A percentile compares a stretch with the other conserved stretches of the same genome.
phyloP scores from a whole-genome alignment of 1,140 invertebrate genomes.

The Conus ventricosus region DNA sequence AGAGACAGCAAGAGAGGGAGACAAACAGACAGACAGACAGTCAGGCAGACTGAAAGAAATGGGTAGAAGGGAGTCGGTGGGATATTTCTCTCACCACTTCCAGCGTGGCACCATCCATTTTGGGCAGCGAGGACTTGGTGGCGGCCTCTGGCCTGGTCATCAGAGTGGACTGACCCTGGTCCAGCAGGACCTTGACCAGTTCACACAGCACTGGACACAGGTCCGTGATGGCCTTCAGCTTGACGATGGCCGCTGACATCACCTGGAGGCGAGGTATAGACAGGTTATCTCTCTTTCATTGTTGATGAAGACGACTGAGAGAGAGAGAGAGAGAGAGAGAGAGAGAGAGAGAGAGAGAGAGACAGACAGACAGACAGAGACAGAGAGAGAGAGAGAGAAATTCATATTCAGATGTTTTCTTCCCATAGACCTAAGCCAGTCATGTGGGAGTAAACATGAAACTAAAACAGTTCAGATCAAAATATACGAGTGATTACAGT shows the following conservation, averaged over 20 bases:
- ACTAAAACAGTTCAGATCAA: too few species aligned
- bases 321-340: too few species aligned
- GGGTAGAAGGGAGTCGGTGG: not conserved
- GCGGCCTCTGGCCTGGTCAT: not conserved
- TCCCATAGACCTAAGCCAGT: too few species aligned
- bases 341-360: too few species aligned
- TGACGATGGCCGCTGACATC: slow-evolving; percentile 1
- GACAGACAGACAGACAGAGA: too few species aligned
- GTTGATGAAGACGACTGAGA: too few species aligned
- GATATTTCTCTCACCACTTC: not conserved
- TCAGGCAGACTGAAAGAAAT: not conserved
- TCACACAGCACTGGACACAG: slow-evolving; percentile 8
- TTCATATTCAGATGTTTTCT: too few species aligned
- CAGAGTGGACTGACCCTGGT: not conserved
- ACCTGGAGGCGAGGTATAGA: not conserved
- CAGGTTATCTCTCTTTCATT: not conserved
- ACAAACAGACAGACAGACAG: not conserved
- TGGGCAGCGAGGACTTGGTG: not conserved
- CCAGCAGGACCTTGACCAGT: slow-evolving; percentile 24
- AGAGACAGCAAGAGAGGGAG: not conserved
- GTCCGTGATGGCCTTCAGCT: not conserved
- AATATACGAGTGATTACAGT: too few species aligned
- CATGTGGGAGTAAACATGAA: too few species aligned
- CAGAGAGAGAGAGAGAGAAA: too few species aligned
- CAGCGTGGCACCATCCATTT: not conserved